Evolutionary conservation across 2,888 invertebrate genomes (phyloP).

Genomic region (Nephrotoma appendiculata): DNA sequence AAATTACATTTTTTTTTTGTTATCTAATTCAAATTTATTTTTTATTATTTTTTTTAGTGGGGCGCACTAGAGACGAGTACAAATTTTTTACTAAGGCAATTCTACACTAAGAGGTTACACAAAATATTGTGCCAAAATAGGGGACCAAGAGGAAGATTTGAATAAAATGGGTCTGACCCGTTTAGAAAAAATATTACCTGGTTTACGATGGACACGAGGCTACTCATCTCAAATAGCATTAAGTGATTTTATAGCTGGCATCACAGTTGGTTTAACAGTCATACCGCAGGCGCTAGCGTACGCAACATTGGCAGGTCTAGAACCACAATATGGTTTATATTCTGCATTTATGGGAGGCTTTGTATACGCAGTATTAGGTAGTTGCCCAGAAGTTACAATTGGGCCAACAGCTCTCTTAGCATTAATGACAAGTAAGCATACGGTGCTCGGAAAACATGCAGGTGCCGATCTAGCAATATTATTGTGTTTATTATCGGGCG

Average conservation of each 20-base stretch:
- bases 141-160: not conserved
- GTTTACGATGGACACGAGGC: slow-evolving; percentile 54
- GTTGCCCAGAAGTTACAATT: slow-evolving; percentile 73
- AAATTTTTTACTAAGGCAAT: not conserved
- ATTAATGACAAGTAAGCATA: slow-evolving; percentile 66
- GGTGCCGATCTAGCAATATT: slow-evolving; percentile 67
- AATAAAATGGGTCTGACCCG: not conserved
- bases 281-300: slow-evolving; percentile 90
- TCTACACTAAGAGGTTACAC: not conserved
- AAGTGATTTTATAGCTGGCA: slow-evolving; percentile 77
- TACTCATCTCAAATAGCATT: slow-evolving; percentile 63
- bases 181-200: slow-evolving; percentile 21
- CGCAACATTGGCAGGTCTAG: slow-evolving; percentile 74
- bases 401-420: slow-evolving; percentile 92
- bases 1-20: not conserved
- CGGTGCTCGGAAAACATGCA: slow-evolving; percentile 25
- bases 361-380: slow-evolving; percentile 79
- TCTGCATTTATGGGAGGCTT: slow-evolving; percentile 91
- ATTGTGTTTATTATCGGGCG: slow-evolving; percentile 67
- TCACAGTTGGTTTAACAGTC: slow-evolving; percentile 85
- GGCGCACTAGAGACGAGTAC: not conserved
- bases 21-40: not conserved
- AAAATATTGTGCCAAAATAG: not conserved
- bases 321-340: slow-evolving; percentile 88
- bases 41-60: not conserved